These are phyloP conservation scores for Betta splendens DNA, from an alignment of 2,797 vertebrate genomes.

Conservation along the genomic window DNA sequence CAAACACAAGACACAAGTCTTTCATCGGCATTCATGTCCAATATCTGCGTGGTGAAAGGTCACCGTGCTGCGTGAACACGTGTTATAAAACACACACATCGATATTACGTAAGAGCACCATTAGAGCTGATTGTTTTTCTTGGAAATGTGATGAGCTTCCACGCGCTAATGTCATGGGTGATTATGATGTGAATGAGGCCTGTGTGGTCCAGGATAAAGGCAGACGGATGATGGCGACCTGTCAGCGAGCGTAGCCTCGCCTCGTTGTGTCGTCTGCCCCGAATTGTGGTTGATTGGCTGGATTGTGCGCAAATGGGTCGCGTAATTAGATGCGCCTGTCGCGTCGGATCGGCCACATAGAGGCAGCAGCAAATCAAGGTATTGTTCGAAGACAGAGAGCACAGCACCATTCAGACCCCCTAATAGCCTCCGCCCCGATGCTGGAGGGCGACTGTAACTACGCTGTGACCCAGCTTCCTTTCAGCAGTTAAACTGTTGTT, in stretches of 20 bases:
- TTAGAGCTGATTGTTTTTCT: constrained; percentile 25
- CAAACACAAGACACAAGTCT: constrained; percentile 3
- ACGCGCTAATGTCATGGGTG: constrained; percentile 16
- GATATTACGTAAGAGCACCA: constrained; percentile 4
- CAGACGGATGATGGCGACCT: constrained; percentile 20
- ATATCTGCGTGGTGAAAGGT: constrained; percentile 17
- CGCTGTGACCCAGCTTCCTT: constrained; percentile 26
- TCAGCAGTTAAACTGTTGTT: constrained; percentile 26
- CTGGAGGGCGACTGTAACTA: constrained; percentile 6
- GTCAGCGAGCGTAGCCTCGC: too few species aligned
- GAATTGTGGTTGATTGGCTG: constrained; percentile 24
- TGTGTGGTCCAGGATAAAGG: constrained; percentile 12
- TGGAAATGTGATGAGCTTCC: constrained; percentile 31
- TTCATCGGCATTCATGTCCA: constrained; percentile 22
- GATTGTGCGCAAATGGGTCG: constrained; percentile 18
- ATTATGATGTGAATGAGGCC: constrained; percentile 22
- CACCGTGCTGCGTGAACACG: neutral
- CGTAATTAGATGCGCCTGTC: constrained; percentile 39
- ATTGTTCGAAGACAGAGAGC: constrained; percentile 24
- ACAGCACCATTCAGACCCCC: constrained; percentile 31
- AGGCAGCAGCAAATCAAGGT: constrained; percentile 27
- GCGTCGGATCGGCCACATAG: constrained; percentile 20
- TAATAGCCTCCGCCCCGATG: constrained; percentile 22
- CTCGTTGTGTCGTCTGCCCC: too few species aligned
- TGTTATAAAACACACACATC: constrained; percentile 6